These are phyloP conservation scores for Stenolophus ochropezus DNA, from an alignment of 2,888 invertebrate genomes.

Conservation along the genomic window DNA sequence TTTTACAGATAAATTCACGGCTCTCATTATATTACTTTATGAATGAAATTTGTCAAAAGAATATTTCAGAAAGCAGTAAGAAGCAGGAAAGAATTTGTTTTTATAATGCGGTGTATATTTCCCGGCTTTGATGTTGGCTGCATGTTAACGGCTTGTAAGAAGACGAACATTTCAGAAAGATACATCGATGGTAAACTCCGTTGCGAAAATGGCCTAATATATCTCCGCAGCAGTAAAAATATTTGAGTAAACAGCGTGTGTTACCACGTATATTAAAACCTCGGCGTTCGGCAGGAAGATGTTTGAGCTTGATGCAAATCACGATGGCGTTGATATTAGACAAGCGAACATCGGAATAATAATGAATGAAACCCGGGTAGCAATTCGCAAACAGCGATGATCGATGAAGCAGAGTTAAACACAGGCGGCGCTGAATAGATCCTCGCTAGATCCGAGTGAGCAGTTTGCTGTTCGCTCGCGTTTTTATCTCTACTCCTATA, in stretches of 20 bases:
- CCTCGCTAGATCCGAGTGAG: background rate
- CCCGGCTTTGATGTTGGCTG: background rate
- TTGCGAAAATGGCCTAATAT: slow-evolving; percentile 19
- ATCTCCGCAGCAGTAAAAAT: background rate
- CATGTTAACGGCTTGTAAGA: background rate
- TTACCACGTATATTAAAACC: slow-evolving; percentile 39
- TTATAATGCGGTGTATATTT: background rate
- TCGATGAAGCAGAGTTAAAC: slow-evolving; percentile 29
- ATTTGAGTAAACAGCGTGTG: slow-evolving; percentile 1
- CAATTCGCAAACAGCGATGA: slow-evolving; percentile 27
- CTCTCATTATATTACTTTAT: too few relatives aligned
- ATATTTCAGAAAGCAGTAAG: background rate
- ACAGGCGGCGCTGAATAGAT: slow-evolving; percentile 27
- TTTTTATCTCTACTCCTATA: slow-evolving; percentile 33
- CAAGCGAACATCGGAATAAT: slow-evolving; percentile 31
- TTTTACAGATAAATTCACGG: too few relatives aligned
- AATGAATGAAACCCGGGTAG: slow-evolving; percentile 39
- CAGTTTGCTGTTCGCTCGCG: background rate
- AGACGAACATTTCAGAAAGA: background rate
- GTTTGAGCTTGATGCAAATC: slow-evolving; percentile 31
- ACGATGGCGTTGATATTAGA: slow-evolving; percentile 20
- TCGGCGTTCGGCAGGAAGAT: background rate
- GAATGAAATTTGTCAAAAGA: background rate
- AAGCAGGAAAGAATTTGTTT: background rate
- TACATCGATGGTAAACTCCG: background rate